phyloP scores from a whole-genome alignment of 2,113 vertebrate species.

The Triplophysa rosa region DNA sequence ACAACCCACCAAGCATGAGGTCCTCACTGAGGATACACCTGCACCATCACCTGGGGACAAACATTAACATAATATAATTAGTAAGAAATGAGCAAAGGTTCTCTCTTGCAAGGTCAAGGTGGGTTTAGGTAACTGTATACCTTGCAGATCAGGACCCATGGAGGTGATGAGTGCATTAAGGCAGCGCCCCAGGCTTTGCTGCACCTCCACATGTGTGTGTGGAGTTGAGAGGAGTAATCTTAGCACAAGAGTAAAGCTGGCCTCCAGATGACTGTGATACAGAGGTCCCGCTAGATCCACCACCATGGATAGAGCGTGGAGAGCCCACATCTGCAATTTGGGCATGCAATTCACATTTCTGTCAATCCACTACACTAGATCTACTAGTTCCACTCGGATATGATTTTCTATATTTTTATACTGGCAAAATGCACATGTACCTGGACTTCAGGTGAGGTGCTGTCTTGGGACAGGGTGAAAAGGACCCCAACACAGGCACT shows the following conservation, averaged over 20 bases:
- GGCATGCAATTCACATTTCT: conserved; percentile 1
- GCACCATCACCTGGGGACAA: conserved; percentile 69
- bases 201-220: conserved; percentile 84
- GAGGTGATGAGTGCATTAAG: conserved; percentile 68
- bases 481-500: conserved; percentile 87
- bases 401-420: background rate
- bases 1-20: conserved; percentile 84
- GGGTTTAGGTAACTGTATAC: conserved; percentile 48
- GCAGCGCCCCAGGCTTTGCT: conserved; percentile 70
- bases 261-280: conserved; percentile 80
- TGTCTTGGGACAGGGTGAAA: conserved; percentile 91
- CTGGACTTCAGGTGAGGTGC: conserved; percentile 93
- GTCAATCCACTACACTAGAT: too few relatives aligned
- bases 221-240: conserved; percentile 82
- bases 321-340: conserved; percentile 77
- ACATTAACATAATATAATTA: background rate
- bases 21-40: conserved; percentile 75
- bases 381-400: background rate
- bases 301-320: conserved; percentile 85
- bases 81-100: background rate
- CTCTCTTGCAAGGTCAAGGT: background rate
- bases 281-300: conserved; percentile 84
- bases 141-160: conserved; percentile 71
- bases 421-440: conserved; percentile 58
- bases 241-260: conserved; percentile 83